phyloP scores from a whole-genome alignment of 2,113 vertebrate genomes.

The Leptobrachium ailaonicum region DNA sequence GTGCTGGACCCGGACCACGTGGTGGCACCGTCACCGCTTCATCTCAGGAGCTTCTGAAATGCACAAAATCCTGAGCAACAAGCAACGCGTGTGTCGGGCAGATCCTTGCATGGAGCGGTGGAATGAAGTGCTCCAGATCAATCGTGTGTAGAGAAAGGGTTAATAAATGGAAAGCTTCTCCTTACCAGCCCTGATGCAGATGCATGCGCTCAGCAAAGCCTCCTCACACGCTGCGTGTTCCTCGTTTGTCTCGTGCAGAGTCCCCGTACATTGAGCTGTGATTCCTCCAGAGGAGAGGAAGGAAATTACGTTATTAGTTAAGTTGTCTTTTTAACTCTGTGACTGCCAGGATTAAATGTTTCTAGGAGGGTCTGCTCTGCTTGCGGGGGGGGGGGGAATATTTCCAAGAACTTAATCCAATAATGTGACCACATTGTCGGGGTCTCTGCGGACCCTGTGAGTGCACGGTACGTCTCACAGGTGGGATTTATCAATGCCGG shows the following conservation, averaged over 20 bases:
- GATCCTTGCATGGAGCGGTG: neutral
- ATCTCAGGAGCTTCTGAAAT: constrained; percentile 28
- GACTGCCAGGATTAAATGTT: too few species aligned
- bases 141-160: neutral
- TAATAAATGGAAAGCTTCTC: neutral
- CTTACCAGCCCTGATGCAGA: neutral
- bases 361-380: too few species aligned
- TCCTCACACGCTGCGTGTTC: neutral
- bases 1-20: too few species aligned
- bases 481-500: too few species aligned
- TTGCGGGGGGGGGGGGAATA: too few species aligned
- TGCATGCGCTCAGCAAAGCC: neutral
- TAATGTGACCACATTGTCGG: too few species aligned
- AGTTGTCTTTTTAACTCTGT: too few species aligned
- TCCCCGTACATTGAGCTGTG: neutral
- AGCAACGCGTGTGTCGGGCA: neutral
- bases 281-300: neutral
- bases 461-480: too few species aligned
- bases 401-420: too few species aligned
- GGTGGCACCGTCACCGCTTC: neutral
- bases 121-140: neutral
- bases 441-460: too few species aligned
- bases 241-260: neutral
- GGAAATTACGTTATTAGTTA: neutral
- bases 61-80: constrained; percentile 3